A percentile compares a stretch with the other conserved stretches of the same genome.
Evolutionary conservation across 2,888 invertebrate species (phyloP).

Genomic region (Cryptosula pallasiana): DNA sequence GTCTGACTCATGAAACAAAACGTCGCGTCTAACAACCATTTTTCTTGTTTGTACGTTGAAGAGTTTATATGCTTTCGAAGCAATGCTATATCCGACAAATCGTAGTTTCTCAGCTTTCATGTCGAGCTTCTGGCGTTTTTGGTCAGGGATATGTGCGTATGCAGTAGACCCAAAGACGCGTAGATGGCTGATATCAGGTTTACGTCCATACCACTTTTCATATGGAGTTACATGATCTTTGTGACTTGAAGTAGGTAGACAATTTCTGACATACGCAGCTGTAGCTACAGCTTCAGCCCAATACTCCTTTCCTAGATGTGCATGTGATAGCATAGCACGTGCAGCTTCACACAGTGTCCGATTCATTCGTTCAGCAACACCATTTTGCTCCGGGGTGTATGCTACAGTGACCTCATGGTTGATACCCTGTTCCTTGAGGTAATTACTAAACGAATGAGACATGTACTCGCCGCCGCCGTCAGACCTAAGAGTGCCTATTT

Average conservation of each 20-base stretch:
- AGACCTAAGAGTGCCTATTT: not conserved
- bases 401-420: not conserved
- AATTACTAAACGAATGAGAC: not conserved
- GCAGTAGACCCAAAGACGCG: not conserved
- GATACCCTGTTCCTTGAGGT: not conserved
- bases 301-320: not conserved
- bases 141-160: not conserved
- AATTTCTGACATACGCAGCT: not conserved
- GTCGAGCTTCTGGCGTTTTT: not conserved
- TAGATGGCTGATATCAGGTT: slow-evolving; percentile 25
- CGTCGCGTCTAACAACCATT: too few species aligned
- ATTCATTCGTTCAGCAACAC: not conserved
- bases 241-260: not conserved
- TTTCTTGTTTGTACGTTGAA: too few species aligned
- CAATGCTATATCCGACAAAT: not conserved
- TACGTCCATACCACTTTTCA: slow-evolving; percentile 25
- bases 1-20: too few species aligned
- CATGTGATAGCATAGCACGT: not conserved
- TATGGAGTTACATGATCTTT: slow-evolving; percentile 8
- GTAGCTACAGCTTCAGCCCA: slow-evolving; percentile 10
- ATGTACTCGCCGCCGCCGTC: not conserved
- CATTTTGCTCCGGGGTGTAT: slow-evolving; percentile 5
- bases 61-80: not conserved
- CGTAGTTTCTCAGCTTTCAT: not conserved
- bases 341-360: not conserved